Evolutionary conservation across 2,113 vertebrate genomes (phyloP).

Genomic region (Apaloderma vittatum): DNA sequence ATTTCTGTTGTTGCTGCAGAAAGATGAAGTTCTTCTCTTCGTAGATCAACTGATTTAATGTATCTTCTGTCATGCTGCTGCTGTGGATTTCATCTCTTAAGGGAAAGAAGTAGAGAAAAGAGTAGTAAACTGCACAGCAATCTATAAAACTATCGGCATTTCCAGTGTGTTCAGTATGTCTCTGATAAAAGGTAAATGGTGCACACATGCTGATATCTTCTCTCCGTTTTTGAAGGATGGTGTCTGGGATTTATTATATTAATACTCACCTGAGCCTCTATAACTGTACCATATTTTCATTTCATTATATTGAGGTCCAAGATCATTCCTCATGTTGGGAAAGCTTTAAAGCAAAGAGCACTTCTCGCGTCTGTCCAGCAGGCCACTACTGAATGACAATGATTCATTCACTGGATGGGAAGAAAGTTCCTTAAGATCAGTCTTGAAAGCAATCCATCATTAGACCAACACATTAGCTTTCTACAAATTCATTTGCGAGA

Average conservation of each 20-base stretch:
- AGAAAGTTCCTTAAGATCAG: conserved; percentile 24
- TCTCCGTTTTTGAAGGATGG: background rate
- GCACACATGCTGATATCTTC: background rate
- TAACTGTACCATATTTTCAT: background rate
- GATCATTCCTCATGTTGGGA: background rate
- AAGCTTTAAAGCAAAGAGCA: background rate
- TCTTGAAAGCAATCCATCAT: conserved; percentile 40
- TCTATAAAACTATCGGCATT: conserved; percentile 22
- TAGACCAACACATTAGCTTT: conserved; percentile 14
- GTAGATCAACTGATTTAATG: background rate
- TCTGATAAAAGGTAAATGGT: conserved; percentile 19
- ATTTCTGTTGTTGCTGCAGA: background rate
- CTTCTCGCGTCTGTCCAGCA: background rate
- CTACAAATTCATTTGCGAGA: conserved; percentile 22
- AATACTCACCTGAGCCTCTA: background rate
- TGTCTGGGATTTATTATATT: background rate
- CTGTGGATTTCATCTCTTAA: background rate
- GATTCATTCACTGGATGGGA: conserved; percentile 21
- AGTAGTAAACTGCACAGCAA: background rate
- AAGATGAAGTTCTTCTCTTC: background rate
- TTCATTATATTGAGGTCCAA: background rate
- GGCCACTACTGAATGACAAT: background rate
- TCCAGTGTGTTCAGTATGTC: background rate
- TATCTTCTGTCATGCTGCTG: background rate
- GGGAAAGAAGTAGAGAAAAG: background rate